Evolutionary conservation across 2,113 vertebrate genomes (phyloP).

Genomic region (Plecotus auritus): DNA sequence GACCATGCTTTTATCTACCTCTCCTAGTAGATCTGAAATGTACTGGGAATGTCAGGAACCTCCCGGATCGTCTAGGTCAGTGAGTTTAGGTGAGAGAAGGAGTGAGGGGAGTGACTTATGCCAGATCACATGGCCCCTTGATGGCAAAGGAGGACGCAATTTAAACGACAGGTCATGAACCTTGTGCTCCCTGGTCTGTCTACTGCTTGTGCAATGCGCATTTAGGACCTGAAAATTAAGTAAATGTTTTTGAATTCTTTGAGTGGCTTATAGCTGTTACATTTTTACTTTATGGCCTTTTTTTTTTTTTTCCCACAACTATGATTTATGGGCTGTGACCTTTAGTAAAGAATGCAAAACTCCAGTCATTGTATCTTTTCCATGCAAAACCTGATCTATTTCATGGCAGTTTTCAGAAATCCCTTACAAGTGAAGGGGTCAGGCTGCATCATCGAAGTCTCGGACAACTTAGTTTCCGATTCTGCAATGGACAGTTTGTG

Average conservation of each 20-base stretch:
- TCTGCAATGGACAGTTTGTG: not conserved
- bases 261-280: not conserved
- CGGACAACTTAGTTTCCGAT: not conserved
- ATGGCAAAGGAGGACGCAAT: not conserved
- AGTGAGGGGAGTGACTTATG: not conserved
- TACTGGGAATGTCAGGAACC: not conserved
- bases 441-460: not conserved
- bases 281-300: not conserved
- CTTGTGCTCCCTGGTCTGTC: rapidly evolving
- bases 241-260: not conserved
- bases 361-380: not conserved
- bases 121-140: not conserved
- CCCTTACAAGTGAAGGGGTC: not conserved
- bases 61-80: not conserved
- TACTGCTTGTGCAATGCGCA: rapidly evolving
- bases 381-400: not conserved
- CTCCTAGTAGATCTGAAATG: not conserved
- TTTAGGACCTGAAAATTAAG: not conserved
- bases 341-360: conserved; percentile 36
- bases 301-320: not conserved
- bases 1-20: too few relatives aligned
- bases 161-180: not conserved
- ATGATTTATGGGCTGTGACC: not conserved
- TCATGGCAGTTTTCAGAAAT: not conserved
- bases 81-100: not conserved